Evolutionary conservation across 2,797 vertebrate species (phyloP), one percentile per base, ranked within the genome.

Genomic region (Triplophysa bombifrons): DNA sequence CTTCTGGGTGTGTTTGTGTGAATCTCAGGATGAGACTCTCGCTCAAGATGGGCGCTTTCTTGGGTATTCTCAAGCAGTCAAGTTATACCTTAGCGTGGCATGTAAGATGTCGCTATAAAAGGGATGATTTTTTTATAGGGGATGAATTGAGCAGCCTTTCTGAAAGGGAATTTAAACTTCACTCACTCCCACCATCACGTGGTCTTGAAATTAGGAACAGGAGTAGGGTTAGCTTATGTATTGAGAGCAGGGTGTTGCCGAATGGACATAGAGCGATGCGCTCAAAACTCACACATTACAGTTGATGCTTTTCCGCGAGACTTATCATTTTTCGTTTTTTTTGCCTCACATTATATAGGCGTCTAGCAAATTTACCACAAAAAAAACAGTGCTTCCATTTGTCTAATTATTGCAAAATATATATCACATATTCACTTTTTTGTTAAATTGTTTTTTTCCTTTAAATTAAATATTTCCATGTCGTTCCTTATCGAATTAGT

Each of bases 171-270:
- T 94, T 92, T 93, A 94, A 94, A 92, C 87, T 91, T 80, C 89
- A 93, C 90, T 90, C 93, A 94, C 94, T 93, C 95, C 93, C 94
- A 92, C 92, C 72, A 44, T 95, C 94, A 96, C 94, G 94, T 96
- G 95, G 90, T 93, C 16, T 63, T 82, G 88, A 91, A 92, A 94
- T 93, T 92, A 90, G 91, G 88, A 93, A 91, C 92, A 94, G 94
- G 88, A 94, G 93, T 92, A 87, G 92, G 87, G 84, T 79, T 81
- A 80, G 88, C 87, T 91, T 89, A 87, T 84, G 82, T 87, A 88
- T 90, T 76, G 20, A 74, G 12, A 46, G 78, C 58, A 68, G 86
- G 73, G 81, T 80, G 84, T 75, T 82, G 67, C 72, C 56, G 72
- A 77, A 58, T 14, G 69, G 76, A 81, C 78, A 50, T 16, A 64